Base-by-base conservation (phyloP, 2,888 invertebrate species). In the Caenorhabditis auriculariae region DNA sequence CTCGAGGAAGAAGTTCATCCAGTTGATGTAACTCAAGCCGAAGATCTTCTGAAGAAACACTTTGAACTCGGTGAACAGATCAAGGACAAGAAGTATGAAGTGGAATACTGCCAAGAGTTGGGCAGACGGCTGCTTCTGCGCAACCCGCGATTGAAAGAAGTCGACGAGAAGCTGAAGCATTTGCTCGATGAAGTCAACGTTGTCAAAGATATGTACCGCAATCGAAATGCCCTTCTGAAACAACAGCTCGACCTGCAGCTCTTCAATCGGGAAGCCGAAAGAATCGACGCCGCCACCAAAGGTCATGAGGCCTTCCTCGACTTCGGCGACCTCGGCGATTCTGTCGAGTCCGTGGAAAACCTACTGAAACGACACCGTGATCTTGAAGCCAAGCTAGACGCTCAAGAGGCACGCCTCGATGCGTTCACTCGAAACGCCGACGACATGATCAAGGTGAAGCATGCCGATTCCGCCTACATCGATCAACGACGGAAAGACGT, bases 231-330 rank as follows among this genome's bases (percentile, higher is more conserved):
- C 44, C 89, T 90, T 86, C 84, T 95, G 56, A 88, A 89, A 73
- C 92, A 95, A 82, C 89, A 91, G 66, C 87, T 91, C 29, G 91
- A 93, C 73, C 84, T 95, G 59, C 93, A 85, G 82, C 87, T 89
- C 67, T 93, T 94, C 84, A 93, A 93, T 83, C 88, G 92, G 37
- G 96, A 96, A 83, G 94, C 94, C 0, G 95, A 96, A 82, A 91
- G 94, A 82, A 91, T 96, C 66, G 95, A 96, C 84, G 93, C 95
- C 0, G 89, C 91, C 12, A 92, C 91, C 46, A 91, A 91, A 52
- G 91, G 92, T 17, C 94, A 96, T 82, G 90, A 93, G 82, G 91
- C 93, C 0, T 93, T 91, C 84, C 85, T 96, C 21, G 93, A 93
- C 75, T 90, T 90, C 83, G 57, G 59, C 23, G 89, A 92, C 70